Evolutionary conservation across 1,140 invertebrate genomes (phyloP).

Genomic region (Pseudomyrmex pallidus): DNA sequence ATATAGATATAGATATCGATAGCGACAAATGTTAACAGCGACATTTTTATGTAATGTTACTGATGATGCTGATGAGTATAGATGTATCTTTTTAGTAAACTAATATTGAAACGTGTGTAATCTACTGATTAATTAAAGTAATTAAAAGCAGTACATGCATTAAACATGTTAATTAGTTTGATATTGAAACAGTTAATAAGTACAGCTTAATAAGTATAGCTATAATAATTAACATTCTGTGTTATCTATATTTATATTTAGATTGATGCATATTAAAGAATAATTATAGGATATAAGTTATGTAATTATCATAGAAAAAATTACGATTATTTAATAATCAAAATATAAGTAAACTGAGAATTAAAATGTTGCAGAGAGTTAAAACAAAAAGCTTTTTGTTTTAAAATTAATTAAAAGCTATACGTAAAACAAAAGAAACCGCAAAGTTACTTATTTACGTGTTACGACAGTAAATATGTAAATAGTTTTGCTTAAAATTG

Average conservation of each 20-base stretch:
- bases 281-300: neutral
- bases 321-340: neutral
- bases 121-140: no score
- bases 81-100: neutral
- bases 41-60: neutral
- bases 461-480: conserved; percentile 40
- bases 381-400: neutral
- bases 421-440: neutral
- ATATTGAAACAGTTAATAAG: no score
- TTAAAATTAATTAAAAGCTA: conserved; percentile 1
- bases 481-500: conserved; percentile 53
- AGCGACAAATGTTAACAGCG: no score
- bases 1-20: no score
- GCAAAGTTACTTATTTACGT: neutral
- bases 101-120: neutral
- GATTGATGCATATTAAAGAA: neutral
- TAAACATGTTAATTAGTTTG: no score
- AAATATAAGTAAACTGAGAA: neutral
- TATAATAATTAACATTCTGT: neutral
- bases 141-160: no score
- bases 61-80: neutral
- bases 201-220: no score
- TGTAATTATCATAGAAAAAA: no score
- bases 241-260: neutral
- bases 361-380: neutral